phyloP scores from a whole-genome alignment of 2,113 vertebrate species.

The Lamprotornis superbus region DNA sequence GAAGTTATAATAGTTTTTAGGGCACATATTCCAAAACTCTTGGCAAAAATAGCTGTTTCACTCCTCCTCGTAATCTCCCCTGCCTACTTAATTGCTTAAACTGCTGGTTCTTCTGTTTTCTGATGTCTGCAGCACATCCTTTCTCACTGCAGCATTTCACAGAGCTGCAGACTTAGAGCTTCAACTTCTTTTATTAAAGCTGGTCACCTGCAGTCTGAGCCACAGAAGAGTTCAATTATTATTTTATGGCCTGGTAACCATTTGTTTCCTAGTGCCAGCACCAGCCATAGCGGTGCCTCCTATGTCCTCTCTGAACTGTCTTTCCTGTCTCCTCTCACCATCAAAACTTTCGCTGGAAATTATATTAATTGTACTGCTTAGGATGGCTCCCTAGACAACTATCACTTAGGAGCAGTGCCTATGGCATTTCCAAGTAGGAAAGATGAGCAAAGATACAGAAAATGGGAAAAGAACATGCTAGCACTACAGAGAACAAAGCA shows the following conservation, averaged over 20 bases:
- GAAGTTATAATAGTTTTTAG: neutral
- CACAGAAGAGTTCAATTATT: neutral
- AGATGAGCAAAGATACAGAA: neutral
- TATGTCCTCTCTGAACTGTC: neutral
- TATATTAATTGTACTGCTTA: neutral
- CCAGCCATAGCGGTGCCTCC: accelerated
- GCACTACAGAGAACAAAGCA: neutral
- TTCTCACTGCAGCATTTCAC: neutral
- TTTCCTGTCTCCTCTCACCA: neutral
- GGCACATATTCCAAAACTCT: neutral
- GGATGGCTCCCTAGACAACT: accelerated
- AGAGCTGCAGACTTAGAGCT: neutral
- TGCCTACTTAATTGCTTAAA: neutral
- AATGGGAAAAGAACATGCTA: neutral
- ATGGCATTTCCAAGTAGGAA: neutral
- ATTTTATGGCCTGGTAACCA: neutral
- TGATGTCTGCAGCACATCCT: neutral
- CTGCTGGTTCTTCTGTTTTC: neutral
- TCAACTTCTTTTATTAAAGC: neutral
- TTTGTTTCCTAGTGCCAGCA: neutral
- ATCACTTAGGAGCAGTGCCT: neutral
- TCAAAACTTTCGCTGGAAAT: neutral
- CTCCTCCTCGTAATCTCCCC: neutral
- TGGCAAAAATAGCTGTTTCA: neutral
- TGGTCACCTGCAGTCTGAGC: neutral